Base-by-base conservation (phyloP, 1,140 invertebrate species). In the Limonius californicus region DNA sequence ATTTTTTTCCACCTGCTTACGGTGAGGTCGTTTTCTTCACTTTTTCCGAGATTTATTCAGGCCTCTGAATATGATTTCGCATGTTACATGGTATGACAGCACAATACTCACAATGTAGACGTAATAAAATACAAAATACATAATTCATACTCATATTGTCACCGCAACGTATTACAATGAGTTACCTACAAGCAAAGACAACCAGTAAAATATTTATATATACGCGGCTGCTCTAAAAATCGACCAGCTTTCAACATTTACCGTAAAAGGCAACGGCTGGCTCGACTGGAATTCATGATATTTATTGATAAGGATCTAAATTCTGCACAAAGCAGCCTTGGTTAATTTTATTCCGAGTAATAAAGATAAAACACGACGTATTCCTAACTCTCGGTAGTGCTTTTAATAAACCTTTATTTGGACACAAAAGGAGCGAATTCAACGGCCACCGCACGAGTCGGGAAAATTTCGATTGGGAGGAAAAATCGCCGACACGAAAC, bases 121-220 rank as follows among this genome's bases (percentile, higher is more conserved):
- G 15, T 14, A 18, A 50, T 50, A 50, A 50, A 50, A 19, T 50
- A 18, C 45, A 18, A 19, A 18, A 50, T 50, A 50, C n/a, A 50
- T 50, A 50, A 50, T 50, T 50, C 45, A 50, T 50, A 19, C 45
- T 7, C 45, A 50, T 50, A 50, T 50, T 50, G 45, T 50, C 16
- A 18, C 42, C 2, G 16, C 3, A 11, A 19, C 45, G 45, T 19
- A 50, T 50, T 50, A 50, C 45, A 18, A 45, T 50, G 16, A 39
- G n/a, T 14, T 14, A 12, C n/a, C n/a, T n/a, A n/a, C n/a, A n/a
- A n/a, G n/a, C n/a, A 39, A 39, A 12, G 2, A 14, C 35, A 39
- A 39, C 2, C 4, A 21, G 14, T 14, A 21, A 50, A 18, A 50
- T 50, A 50, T 50, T 6, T 50, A 16, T 18, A 50, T 21, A 50